Conservation (phyloP, 2,888 invertebrate genomes). For the Eilema depressum region DNA sequence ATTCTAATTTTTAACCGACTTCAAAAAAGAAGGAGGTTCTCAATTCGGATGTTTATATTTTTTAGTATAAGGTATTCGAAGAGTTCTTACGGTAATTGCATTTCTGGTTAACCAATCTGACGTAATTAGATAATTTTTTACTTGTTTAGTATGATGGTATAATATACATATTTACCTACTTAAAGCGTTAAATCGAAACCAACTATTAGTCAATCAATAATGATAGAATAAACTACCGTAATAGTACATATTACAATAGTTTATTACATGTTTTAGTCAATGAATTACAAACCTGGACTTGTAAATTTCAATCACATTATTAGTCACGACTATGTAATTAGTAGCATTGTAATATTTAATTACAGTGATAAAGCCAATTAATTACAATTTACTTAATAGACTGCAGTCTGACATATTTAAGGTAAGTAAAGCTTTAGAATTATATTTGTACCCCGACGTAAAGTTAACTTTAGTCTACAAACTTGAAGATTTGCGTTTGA, state of each 20-base stretch:
- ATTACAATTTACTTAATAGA: slow-evolving; percentile 34
- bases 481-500: background rate
- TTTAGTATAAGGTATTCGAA: no score
- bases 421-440: slow-evolving; percentile 52
- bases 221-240: background rate
- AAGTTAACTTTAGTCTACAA: slow-evolving; percentile 15
- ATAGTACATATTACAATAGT: background rate
- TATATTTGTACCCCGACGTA: slow-evolving; percentile 59
- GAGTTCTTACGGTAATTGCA: no score
- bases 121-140: background rate
- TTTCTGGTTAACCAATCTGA: background rate
- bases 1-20: no score
- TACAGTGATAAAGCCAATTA: slow-evolving; percentile 41
- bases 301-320: slow-evolving; percentile 44
- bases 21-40: no score
- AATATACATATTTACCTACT: background rate
- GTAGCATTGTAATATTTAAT: slow-evolving; percentile 43
- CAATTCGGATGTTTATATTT: no score
- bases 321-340: slow-evolving; percentile 31
- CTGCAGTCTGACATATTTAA: slow-evolving; percentile 44
- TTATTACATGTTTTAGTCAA: slow-evolving; percentile 6
- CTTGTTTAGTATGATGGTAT: no score
- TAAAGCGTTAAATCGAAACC: background rate
- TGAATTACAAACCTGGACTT: slow-evolving; percentile 18
- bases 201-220: background rate